phyloP scores from a whole-genome alignment of 2,797 vertebrate genomes.

The Xenopus petersii region DNA sequence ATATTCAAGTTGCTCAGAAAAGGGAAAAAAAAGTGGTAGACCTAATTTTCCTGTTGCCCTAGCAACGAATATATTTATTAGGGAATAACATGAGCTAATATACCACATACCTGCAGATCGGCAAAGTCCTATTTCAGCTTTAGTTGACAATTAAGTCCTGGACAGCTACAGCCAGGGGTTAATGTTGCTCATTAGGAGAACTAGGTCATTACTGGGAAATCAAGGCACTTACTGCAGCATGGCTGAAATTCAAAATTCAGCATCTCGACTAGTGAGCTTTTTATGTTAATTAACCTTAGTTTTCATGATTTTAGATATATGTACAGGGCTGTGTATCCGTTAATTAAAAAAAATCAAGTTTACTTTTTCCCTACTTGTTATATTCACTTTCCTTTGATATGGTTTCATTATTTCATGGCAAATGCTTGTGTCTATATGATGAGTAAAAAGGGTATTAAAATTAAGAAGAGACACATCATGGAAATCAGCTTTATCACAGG shows the following conservation, averaged over 20 bases:
- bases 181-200: slow-evolving; percentile 99
- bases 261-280: slow-evolving; percentile 88
- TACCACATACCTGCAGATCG: slow-evolving; percentile 82
- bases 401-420: slow-evolving; percentile 90
- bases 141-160: slow-evolving; percentile 99
- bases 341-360: slow-evolving; percentile 87
- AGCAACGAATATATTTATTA: slow-evolving; percentile 86
- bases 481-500: slow-evolving; percentile 95
- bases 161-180: slow-evolving; percentile 99
- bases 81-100: slow-evolving; percentile 88
- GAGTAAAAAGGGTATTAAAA: slow-evolving; percentile 98
- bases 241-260: slow-evolving; percentile 88
- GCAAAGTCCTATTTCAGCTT: slow-evolving; percentile 83
- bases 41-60: slow-evolving; percentile 78
- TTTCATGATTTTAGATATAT: slow-evolving; percentile 89
- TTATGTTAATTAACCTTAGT: slow-evolving; percentile 99
- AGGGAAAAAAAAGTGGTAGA: slow-evolving; percentile 58
- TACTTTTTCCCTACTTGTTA: slow-evolving; percentile 84
- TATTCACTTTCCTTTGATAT: slow-evolving; percentile 84
- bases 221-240: slow-evolving; percentile 96
- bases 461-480: slow-evolving; percentile 96
- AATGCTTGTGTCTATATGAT: slow-evolving; percentile 93
- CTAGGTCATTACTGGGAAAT: slow-evolving; percentile 99
- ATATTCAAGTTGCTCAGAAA: slow-evolving; percentile 66
- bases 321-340: slow-evolving; percentile 93